Evolutionary conservation across 2,888 invertebrate species (phyloP).

Genomic region (Sycophila texana): DNA sequence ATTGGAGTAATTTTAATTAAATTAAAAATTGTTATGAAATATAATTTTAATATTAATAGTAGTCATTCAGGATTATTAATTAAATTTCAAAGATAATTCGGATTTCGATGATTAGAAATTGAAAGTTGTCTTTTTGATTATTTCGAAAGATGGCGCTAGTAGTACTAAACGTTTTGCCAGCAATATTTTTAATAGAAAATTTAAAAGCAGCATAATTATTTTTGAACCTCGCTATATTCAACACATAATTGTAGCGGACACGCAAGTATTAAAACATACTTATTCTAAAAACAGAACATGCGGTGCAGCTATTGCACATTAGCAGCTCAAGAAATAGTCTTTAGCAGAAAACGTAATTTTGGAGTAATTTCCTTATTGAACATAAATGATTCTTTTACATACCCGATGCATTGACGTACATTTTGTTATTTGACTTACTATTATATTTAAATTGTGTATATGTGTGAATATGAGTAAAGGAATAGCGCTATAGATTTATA

Average conservation of each 20-base stretch:
- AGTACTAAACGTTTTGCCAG: neutral
- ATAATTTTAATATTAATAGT: no score
- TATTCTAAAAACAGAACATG: conserved; percentile 52
- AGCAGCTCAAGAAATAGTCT: conserved; percentile 35
- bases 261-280: conserved; percentile 32
- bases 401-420: conserved; percentile 38
- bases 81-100: neutral
- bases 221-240: no score
- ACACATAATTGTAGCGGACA: conserved; percentile 10
- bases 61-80: no score
- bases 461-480: conserved; percentile 4
- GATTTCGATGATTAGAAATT: neutral
- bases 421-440: conserved; percentile 32
- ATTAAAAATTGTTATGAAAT: no score
- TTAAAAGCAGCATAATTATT: neutral
- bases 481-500: conserved; percentile 21
- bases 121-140: neutral
- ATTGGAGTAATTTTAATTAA: no score
- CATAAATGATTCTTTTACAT: conserved; percentile 36
- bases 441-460: conserved; percentile 11
- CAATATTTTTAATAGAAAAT: neutral
- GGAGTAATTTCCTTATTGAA: conserved; percentile 26
- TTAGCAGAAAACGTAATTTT: conserved; percentile 25
- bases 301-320: conserved; percentile 53
- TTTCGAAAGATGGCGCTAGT: neutral